Evolutionary conservation across 2,113 vertebrate genomes (phyloP).

Genomic region (Engraulis encrasicolus): DNA sequence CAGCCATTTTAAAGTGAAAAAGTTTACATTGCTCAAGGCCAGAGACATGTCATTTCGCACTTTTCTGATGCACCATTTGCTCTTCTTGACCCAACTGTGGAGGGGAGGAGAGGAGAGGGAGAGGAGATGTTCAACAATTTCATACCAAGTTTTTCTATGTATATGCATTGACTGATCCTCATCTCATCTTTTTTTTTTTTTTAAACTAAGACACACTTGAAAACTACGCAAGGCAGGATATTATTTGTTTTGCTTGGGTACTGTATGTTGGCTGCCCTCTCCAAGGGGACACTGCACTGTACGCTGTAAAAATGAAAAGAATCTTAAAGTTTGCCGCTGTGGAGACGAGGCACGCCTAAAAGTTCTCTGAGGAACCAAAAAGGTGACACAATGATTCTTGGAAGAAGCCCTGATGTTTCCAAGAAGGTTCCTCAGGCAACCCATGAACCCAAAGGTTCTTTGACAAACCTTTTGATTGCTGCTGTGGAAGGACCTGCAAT

Average conservation of each 20-base stretch:
- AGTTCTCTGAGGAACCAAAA: too few species aligned
- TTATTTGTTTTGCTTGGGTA: not conserved
- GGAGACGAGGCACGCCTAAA: too few species aligned
- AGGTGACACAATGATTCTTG: too few species aligned
- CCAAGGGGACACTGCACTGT: not conserved
- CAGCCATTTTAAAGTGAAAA: slow-evolving; percentile 51
- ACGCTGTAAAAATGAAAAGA: too few species aligned
- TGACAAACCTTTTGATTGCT: too few species aligned
- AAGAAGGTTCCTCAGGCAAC: too few species aligned
- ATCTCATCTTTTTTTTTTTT: not conserved
- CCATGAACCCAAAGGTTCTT: too few species aligned
- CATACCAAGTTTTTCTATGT: slow-evolving; percentile 15
- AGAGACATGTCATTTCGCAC: not conserved
- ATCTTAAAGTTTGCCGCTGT: too few species aligned
- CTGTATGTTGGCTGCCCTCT: not conserved
- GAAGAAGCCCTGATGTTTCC: too few species aligned
- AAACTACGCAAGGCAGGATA: not conserved
- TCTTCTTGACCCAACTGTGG: not conserved
- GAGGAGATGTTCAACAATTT: not conserved
- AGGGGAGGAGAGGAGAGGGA: too few species aligned
- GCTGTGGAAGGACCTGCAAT: too few species aligned
- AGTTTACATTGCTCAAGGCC: slow-evolving; percentile 65
- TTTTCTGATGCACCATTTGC: too few species aligned
- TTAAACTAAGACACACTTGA: not conserved
- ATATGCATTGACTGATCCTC: slow-evolving; percentile 2